phyloP scores from a whole-genome alignment of 1,140 invertebrate genomes.

The Wiebesia pumilae region DNA sequence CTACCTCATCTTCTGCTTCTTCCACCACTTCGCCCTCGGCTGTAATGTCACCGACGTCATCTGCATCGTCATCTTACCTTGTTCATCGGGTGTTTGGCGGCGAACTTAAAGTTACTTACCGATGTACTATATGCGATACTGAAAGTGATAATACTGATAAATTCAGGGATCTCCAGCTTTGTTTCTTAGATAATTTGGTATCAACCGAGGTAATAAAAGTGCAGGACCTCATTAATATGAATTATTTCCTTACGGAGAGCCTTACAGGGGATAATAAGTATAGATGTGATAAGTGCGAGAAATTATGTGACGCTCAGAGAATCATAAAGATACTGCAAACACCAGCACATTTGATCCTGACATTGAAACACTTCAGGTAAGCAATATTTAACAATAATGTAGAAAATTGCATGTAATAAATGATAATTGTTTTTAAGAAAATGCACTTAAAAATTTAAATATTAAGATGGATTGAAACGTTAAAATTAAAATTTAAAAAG shows the following conservation, averaged over 20 bases:
- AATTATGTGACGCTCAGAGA: slow-evolving; percentile 84
- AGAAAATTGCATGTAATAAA: background rate
- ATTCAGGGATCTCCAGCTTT: slow-evolving; percentile 87
- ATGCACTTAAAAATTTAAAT: no score
- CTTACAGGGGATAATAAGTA: slow-evolving; percentile 89
- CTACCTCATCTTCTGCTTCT: slow-evolving; percentile 40
- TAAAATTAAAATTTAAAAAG: no score
- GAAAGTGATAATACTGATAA: slow-evolving; percentile 83
- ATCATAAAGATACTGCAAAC: slow-evolving; percentile 82
- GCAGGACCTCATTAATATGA: slow-evolving; percentile 82
- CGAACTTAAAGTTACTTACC: slow-evolving; percentile 81
- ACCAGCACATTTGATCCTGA: slow-evolving; percentile 86
- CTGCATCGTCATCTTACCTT: slow-evolving; percentile 68
- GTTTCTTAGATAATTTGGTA: slow-evolving; percentile 82
- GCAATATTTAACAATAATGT: background rate
- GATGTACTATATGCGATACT: slow-evolving; percentile 82
- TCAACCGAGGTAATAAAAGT: slow-evolving; percentile 77
- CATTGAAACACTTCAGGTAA: slow-evolving; percentile 83
- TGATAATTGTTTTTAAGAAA: no score
- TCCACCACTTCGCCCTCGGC: background rate
- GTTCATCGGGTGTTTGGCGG: slow-evolving; percentile 85
- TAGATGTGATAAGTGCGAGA: slow-evolving; percentile 84
- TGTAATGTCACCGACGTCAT: slow-evolving; percentile 49
- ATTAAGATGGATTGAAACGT: no score
- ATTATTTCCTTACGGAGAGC: slow-evolving; percentile 84